Percentiles rank a stretch among this genome's conserved stretches.
These are phyloP conservation scores for Chlorodrepanis virens DNA, from an alignment of 2,113 vertebrate genomes.

Conservation along the genomic window DNA sequence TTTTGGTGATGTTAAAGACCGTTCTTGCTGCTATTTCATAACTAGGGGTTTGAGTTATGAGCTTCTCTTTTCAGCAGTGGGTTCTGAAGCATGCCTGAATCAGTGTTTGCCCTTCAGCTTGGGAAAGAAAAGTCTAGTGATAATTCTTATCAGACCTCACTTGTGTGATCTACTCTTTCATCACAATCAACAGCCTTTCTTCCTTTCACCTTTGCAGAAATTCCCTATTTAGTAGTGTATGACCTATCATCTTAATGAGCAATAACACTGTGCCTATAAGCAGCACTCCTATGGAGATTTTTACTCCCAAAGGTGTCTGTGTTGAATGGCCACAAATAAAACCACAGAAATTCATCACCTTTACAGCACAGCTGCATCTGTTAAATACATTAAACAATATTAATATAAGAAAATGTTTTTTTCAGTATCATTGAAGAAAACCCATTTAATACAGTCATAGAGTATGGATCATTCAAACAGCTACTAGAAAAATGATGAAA, in stretches of 20 bases:
- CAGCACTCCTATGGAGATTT: background rate
- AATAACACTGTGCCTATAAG: background rate
- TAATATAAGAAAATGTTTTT: background rate
- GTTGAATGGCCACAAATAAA: background rate
- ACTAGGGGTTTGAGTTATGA: background rate
- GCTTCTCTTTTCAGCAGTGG: background rate
- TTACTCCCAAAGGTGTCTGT: background rate
- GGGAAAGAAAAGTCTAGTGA: background rate
- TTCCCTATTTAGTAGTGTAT: background rate
- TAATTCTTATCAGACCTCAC: background rate
- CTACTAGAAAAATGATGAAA: background rate
- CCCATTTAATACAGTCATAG: background rate
- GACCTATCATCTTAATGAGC: background rate
- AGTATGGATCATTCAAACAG: background rate
- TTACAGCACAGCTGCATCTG: background rate
- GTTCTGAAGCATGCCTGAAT: background rate
- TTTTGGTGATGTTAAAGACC: background rate
- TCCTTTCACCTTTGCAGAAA: background rate
- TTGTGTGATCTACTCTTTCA: background rate
- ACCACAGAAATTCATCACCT: background rate
- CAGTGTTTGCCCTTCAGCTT: background rate
- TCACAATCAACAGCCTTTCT: background rate
- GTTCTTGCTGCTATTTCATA: background rate
- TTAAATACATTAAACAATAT: background rate
- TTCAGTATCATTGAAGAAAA: background rate